Conservation (phyloP, 2,113 vertebrate species). For the Alouatta palliata region DNA sequence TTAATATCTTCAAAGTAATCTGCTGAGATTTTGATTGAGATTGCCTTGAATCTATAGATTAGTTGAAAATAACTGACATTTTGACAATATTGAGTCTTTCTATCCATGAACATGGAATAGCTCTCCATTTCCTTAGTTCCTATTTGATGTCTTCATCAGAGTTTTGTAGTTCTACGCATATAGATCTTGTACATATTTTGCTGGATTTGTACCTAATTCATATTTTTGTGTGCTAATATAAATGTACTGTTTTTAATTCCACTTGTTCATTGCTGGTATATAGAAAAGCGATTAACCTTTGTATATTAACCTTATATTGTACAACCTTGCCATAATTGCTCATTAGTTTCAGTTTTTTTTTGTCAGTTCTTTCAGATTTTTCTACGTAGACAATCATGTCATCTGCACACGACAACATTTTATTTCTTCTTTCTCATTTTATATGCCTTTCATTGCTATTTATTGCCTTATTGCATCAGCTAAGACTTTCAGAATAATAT, state of each 20-base stretch:
- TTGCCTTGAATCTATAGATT: neutral
- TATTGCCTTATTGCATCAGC: neutral
- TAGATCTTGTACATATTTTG: neutral
- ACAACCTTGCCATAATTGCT: neutral
- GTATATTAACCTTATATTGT: neutral
- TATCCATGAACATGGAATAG: neutral
- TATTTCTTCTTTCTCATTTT: neutral
- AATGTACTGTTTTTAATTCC: neutral
- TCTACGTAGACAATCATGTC: neutral
- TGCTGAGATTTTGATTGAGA: neutral
- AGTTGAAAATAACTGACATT: neutral
- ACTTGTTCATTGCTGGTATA: neutral
- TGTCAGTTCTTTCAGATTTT: neutral
- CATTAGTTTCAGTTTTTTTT: neutral
- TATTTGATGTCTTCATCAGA: neutral
- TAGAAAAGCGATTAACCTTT: neutral
- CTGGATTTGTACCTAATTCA: neutral
- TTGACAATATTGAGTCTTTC: neutral
- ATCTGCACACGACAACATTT: neutral
- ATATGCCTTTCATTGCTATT: neutral
- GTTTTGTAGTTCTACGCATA: neutral
- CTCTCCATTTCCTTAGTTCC: neutral
- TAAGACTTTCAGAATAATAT: neutral
- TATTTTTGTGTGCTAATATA: neutral
- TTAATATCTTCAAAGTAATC: neutral